phyloP scores from a whole-genome alignment of 2,797 vertebrate species.

The Xenentodon cancila region DNA sequence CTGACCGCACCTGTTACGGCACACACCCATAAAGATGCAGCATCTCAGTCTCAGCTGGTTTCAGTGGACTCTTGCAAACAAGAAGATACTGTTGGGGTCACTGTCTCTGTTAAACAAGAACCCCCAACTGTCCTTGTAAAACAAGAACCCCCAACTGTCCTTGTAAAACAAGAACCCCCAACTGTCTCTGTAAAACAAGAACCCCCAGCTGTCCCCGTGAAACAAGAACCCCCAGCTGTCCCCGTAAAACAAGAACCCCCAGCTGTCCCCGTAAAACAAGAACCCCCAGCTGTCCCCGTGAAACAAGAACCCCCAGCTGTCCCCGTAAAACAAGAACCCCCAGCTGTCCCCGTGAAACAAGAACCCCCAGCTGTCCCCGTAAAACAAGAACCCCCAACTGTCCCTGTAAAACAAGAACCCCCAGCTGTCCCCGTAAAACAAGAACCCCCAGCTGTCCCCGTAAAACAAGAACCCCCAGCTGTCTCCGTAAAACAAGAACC shows the following conservation, averaged over 20 bases:
- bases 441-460: constrained; percentile 72
- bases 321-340: constrained; percentile 74
- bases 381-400: constrained; percentile 72
- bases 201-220: constrained; percentile 67
- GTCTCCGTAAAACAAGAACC: constrained; percentile 68
- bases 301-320: constrained; percentile 75
- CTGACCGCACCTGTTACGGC: constrained; percentile 9
- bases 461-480: constrained; percentile 71
- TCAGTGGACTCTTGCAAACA: constrained; percentile 17
- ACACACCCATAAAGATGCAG: constrained; percentile 24
- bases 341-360: constrained; percentile 74
- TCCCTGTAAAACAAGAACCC: constrained; percentile 73
- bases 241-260: constrained; percentile 74
- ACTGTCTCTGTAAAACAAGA: constrained; percentile 79
- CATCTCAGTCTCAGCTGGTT: constrained; percentile 14
- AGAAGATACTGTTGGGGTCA: neutral
- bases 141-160: constrained; percentile 69
- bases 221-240: constrained; percentile 73
- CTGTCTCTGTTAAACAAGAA: constrained; percentile 67
- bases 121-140: constrained; percentile 70
- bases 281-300: constrained; percentile 68
- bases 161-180: constrained; percentile 72
- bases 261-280: constrained; percentile 76
- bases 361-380: constrained; percentile 74
- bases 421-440: constrained; percentile 76